Conservation (phyloP, 2,113 vertebrate genomes). For the Pseudopipra pipra region DNA sequence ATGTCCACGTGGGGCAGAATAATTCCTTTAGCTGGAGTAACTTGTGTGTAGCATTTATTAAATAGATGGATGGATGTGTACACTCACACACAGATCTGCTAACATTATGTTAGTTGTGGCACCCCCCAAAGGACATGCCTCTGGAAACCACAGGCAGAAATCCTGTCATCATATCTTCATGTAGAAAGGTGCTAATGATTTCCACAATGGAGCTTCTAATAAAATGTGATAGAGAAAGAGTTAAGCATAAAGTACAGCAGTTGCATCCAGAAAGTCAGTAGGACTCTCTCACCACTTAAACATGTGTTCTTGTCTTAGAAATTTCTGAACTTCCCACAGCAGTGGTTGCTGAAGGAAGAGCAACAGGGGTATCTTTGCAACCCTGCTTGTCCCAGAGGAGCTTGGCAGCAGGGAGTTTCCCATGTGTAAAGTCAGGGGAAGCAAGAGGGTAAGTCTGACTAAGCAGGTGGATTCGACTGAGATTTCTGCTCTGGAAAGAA, state of each 20-base stretch:
- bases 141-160: slow-evolving; percentile 28
- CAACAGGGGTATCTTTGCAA: rapidly evolving
- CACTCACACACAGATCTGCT: background rate
- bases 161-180: background rate
- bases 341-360: background rate
- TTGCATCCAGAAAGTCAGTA: background rate
- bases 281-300: background rate
- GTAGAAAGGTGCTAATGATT: slow-evolving; percentile 1
- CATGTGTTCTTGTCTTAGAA: background rate
- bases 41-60: background rate
- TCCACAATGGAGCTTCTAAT: background rate
- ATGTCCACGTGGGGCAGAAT: background rate
- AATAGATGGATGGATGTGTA: background rate
- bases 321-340: background rate
- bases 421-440: background rate
- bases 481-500: background rate
- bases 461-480: background rate
- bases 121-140: background rate
- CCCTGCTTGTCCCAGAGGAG: background rate
- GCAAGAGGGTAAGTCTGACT: background rate
- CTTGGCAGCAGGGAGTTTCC: background rate
- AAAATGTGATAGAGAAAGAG: background rate
- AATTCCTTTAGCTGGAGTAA: slow-evolving; percentile 15
- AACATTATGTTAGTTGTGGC: background rate
- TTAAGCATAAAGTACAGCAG: background rate